A percentile compares a stretch with the other conserved stretches of the same genome.
These are phyloP conservation scores for Poecilia picta DNA, from an alignment of 2,797 vertebrate genomes.

Conservation along the genomic window DNA sequence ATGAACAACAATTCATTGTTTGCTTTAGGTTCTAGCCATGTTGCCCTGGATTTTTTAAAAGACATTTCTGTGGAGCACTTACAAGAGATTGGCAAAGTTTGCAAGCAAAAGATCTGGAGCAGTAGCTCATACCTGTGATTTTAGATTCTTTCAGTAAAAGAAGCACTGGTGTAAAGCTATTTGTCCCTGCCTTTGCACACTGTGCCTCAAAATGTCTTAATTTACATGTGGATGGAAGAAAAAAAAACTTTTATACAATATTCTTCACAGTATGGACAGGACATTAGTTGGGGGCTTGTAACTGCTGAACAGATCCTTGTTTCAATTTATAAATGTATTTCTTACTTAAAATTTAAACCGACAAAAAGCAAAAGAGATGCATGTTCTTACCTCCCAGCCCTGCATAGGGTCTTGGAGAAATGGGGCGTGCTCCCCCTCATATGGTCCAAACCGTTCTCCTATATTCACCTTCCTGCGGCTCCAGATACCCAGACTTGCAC, in stretches of 20 bases:
- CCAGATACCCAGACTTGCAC: conserved; percentile 91
- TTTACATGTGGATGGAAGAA: neutral
- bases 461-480: conserved; percentile 88
- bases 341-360: too few species aligned
- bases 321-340: neutral
- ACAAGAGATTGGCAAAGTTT: neutral
- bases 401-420: conserved; percentile 83
- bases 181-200: neutral
- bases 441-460: conserved; percentile 93
- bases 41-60: neutral
- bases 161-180: neutral
- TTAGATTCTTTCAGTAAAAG: neutral
- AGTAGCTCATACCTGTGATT: neutral
- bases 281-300: too few species aligned
- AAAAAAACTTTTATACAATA: neutral
- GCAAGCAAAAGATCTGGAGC: neutral
- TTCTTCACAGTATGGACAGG: neutral
- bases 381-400: conserved; percentile 93
- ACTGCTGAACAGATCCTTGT: neutral
- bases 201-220: neutral
- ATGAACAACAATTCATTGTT: neutral
- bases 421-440: conserved; percentile 85
- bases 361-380: neutral
- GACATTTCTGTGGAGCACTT: neutral
- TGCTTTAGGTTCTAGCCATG: neutral